A percentile compares a stretch with the other conserved stretches of the same genome.
Evolutionary conservation across 2,888 invertebrate species (phyloP).

Genomic region (Limnephilus auricula): DNA sequence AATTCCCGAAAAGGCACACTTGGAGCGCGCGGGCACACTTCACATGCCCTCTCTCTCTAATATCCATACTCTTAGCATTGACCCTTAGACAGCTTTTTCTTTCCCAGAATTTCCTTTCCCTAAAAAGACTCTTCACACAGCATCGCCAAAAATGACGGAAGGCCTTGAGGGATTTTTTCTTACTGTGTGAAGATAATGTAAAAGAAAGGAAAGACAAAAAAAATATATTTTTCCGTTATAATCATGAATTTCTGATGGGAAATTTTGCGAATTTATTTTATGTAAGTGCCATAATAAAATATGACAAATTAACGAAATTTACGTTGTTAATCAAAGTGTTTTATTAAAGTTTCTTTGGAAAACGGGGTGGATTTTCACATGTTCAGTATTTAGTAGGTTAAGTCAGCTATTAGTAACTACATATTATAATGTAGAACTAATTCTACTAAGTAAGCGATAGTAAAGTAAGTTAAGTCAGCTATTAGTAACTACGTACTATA

Average conservation of each 20-base stretch:
- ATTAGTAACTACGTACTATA: too few relatives aligned
- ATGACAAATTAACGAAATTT: not conserved
- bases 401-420: not conserved
- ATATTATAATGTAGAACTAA: not conserved
- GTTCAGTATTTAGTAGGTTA: not conserved
- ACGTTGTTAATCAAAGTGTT: not conserved
- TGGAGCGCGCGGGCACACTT: too few relatives aligned
- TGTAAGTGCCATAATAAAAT: not conserved
- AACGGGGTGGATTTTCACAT: not conserved
- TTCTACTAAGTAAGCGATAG: not conserved
- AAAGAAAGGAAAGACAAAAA: not conserved
- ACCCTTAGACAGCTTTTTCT: too few relatives aligned
- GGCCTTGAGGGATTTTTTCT: too few relatives aligned
- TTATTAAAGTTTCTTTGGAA: not conserved
- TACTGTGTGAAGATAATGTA: too few relatives aligned
- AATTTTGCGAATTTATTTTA: not conserved
- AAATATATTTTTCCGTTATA: not conserved
- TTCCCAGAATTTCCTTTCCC: too few relatives aligned
- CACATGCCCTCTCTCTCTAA: too few relatives aligned
- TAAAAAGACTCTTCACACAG: too few relatives aligned
- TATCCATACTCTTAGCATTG: too few relatives aligned
- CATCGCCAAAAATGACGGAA: too few relatives aligned
- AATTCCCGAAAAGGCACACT: too few relatives aligned
- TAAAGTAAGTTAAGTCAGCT: too few relatives aligned
- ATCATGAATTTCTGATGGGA: not conserved